A percentile compares a stretch with the other conserved stretches of the same genome.
These are phyloP conservation scores for Collichthys lucidus DNA, from an alignment of 2,113 vertebrate species.

Conservation along the genomic window DNA sequence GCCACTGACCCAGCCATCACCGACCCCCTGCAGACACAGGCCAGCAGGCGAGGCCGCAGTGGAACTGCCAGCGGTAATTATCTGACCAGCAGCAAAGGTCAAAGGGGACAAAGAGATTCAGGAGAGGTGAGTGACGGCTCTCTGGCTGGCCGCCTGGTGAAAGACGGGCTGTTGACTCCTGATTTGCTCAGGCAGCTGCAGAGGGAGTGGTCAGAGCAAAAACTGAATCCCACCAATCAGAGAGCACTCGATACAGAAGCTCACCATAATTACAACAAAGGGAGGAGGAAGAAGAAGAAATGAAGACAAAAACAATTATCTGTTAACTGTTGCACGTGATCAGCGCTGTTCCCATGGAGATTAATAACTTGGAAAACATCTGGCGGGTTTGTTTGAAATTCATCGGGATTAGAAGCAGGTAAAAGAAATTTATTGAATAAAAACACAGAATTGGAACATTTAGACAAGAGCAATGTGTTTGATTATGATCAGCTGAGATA, in stretches of 20 bases:
- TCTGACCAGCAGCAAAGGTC: conserved; percentile 40
- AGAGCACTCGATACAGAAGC: conserved; percentile 30
- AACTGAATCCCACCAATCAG: conserved; percentile 33
- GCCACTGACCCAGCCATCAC: conserved; percentile 81
- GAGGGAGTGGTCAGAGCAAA: conserved; percentile 88
- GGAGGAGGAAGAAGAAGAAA: conserved; percentile 86
- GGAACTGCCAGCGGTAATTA: background rate
- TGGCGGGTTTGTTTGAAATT: background rate
- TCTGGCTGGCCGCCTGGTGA: conserved; percentile 88
- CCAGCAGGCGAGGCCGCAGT: background rate
- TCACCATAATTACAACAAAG: conserved; percentile 46
- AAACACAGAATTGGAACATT: background rate
- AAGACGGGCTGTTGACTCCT: conserved; percentile 91
- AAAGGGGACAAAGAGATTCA: conserved; percentile 54
- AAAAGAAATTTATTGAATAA: background rate
- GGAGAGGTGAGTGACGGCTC: conserved; percentile 64
- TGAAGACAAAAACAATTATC: conserved; percentile 53
- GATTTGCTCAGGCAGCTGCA: conserved; percentile 92
- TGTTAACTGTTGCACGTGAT: background rate
- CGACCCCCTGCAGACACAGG: conserved; percentile 44
- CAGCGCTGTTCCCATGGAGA: background rate
- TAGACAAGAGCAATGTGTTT: background rate
- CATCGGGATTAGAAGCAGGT: background rate
- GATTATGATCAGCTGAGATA: background rate
- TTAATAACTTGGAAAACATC: background rate